These are phyloP conservation scores for Glaucomys volans DNA, from an alignment of 2,113 vertebrate species.

Conservation along the genomic window DNA sequence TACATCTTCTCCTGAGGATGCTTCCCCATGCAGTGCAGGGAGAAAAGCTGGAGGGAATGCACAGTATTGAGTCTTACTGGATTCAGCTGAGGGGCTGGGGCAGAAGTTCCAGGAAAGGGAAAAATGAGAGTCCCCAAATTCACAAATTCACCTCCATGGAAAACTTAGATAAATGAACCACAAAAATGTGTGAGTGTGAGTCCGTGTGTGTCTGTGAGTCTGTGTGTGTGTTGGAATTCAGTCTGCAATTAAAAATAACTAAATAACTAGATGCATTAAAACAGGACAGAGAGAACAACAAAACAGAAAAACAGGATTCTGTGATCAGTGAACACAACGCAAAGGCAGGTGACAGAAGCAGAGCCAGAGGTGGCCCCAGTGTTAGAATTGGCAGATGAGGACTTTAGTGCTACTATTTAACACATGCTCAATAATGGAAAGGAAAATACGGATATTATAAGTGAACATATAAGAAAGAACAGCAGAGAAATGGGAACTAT, in stretches of 20 bases:
- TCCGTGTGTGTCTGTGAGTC: not conserved
- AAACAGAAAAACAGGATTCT: not conserved
- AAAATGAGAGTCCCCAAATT: not conserved
- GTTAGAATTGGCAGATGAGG: not conserved
- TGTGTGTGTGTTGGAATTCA: not conserved
- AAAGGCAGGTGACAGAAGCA: not conserved
- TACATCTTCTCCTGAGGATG: too few relatives aligned
- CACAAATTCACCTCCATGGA: not conserved
- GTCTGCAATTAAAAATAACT: not conserved
- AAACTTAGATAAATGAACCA: not conserved
- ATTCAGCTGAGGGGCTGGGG: not conserved
- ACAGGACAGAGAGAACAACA: not conserved
- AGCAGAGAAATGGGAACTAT: not conserved
- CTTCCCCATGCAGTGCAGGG: fast-evolving
- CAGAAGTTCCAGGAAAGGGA: not conserved
- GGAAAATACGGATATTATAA: not conserved
- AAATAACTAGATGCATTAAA: not conserved
- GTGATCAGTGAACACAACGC: not conserved
- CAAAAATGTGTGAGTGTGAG: not conserved
- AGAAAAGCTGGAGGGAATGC: not conserved
- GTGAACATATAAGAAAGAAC: not conserved
- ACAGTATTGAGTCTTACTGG: fast-evolving
- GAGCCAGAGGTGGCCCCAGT: not conserved
- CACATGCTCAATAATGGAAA: not conserved
- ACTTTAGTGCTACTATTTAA: not conserved